Percentiles rank a stretch among this genome's conserved stretches.
Evolutionary conservation across 2,113 vertebrate genomes (phyloP).

Genomic region (Poeciliopsis prolifica): DNA sequence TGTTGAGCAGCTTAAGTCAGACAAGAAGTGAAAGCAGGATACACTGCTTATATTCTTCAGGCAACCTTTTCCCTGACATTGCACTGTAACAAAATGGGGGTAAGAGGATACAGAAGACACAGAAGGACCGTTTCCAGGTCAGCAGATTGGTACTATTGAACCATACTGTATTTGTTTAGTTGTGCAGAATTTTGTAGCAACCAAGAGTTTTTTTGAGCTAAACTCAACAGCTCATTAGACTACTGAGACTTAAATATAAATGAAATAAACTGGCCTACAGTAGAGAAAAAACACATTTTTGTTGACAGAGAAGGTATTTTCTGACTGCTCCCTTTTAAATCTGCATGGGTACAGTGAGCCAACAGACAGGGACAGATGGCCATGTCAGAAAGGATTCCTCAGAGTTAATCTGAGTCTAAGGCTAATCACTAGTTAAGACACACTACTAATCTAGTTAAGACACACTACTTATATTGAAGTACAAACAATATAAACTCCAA

Average conservation of each 20-base stretch:
- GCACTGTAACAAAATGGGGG: background rate
- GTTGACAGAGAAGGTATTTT: background rate
- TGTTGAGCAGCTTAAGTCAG: background rate
- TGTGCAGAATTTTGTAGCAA: too few species aligned
- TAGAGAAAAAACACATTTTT: background rate
- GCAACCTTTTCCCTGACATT: background rate
- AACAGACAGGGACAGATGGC: background rate
- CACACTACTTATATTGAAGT: background rate
- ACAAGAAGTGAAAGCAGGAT: constrained; percentile 8
- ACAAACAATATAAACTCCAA: background rate
- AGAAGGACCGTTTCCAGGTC: too few species aligned
- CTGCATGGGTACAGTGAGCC: background rate
- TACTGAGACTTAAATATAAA: background rate
- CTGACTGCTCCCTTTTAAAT: background rate
- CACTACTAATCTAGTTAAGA: background rate
- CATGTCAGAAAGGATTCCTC: background rate
- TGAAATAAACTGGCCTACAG: background rate
- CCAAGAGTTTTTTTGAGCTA: too few species aligned
- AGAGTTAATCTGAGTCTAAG: background rate
- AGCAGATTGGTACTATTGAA: too few species aligned
- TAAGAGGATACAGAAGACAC: background rate
- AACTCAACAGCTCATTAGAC: too few species aligned
- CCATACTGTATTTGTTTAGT: too few species aligned
- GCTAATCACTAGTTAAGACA: background rate
- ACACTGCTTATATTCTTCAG: constrained; percentile 1